Evolutionary conservation across 92 coral and sea anemone species (phyloP), one percentile per base, ranked within the genome.

Genomic region (Actinernus sp.): DNA sequence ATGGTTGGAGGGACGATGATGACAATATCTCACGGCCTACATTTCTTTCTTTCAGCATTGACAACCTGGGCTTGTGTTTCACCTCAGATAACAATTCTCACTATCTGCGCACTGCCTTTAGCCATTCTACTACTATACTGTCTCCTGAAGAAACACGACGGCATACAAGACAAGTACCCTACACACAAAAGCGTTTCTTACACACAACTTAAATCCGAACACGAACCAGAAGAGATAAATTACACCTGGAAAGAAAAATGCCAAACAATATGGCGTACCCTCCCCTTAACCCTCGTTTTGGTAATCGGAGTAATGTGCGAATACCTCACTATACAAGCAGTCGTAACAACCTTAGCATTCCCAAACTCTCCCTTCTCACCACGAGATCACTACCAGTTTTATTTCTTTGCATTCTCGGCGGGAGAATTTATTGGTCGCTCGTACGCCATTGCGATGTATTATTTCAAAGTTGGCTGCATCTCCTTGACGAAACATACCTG

Each of bases 401-500:
- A 88, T 65, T 82, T 84, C 48, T 74, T 81, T n/a, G 34, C 47
- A 29, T 80, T 88, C 58, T 68, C 81, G 71, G 44, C 68, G 3
- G 95, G 95, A 0, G 95, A 88, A 41, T 55, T 74, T 33, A 58
- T 88, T 12, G 95, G 90, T 9, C 79, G 95, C 17, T 83, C 83
- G 4, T 88, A 88, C 40, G 51, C 83, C 14, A 39, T 70, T 23
- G 0, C 83, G 4, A 27, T 55, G 9, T 12, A 50, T 25, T 31
- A 49, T 28, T 20, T 73, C 1, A 73, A 81, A 31, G 26, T 59
- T 12, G 61, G 50, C 25, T 47, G 56, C 13, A 47, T 52, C 11
- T 62, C 58, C 1, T 55, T 78, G 39, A 66, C 85, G 4, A 55
- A 74, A 32, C 71, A 60, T 24, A 78, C 91, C 0, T 88, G 96